Evolutionary conservation across 2,888 invertebrate species (phyloP).

Genomic region (Dexiosoma caninum): DNA sequence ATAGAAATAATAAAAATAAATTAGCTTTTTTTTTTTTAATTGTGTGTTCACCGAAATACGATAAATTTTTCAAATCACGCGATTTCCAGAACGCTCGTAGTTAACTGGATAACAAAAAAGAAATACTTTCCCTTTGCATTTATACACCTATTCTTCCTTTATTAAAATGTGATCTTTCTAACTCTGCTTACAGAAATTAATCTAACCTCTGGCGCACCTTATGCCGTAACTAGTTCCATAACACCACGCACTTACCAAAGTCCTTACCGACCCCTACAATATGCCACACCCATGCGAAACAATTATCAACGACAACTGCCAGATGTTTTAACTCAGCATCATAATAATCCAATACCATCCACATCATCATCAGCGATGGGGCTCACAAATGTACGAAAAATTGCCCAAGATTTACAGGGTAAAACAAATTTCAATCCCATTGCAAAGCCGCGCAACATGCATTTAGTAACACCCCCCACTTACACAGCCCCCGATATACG

Average conservation of each 20-base stretch:
- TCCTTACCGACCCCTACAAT: slow-evolving; percentile 59
- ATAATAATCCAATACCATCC: slow-evolving; percentile 43
- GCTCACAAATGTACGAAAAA: slow-evolving; percentile 70
- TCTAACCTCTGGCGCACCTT: slow-evolving; percentile 48
- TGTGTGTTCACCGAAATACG: too few relatives aligned
- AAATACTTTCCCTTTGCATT: too few relatives aligned
- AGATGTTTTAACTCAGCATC: slow-evolving; percentile 45
- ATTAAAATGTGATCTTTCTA: neutral
- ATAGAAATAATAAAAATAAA: too few relatives aligned
- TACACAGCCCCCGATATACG: slow-evolving; percentile 66
- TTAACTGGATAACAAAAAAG: too few relatives aligned
- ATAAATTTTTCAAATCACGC: too few relatives aligned
- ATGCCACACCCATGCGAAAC: slow-evolving; percentile 63
- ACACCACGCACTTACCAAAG: slow-evolving; percentile 48
- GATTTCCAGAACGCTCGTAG: too few relatives aligned
- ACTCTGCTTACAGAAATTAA: slow-evolving; percentile 36
- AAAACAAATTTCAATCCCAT: slow-evolving; percentile 71
- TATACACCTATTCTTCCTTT: neutral
- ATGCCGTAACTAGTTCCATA: slow-evolving; percentile 48
- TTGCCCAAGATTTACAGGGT: slow-evolving; percentile 72
- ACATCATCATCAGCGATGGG: slow-evolving; percentile 46
- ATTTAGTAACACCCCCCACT: slow-evolving; percentile 67
- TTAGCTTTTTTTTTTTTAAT: too few relatives aligned
- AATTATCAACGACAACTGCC: slow-evolving; percentile 50
- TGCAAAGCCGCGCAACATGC: slow-evolving; percentile 60